Evolutionary conservation across 2,888 invertebrate species (phyloP), one percentile per base, ranked within the genome.

Genomic region (Drosophila yooni): DNA sequence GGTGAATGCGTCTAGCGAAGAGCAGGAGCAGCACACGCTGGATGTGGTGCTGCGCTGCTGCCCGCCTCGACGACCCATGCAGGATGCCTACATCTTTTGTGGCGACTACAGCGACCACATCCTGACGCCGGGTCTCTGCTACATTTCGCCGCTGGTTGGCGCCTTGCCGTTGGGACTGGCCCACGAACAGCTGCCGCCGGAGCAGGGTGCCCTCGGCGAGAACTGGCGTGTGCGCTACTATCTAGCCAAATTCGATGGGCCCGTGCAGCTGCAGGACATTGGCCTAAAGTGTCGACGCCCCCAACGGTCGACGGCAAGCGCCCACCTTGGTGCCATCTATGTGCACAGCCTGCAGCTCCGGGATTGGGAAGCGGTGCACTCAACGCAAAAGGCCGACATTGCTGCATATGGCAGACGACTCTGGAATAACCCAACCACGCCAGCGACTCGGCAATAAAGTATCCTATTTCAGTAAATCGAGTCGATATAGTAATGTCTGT

Each of bases 211-310:
- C 15, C 66, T 83, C 2, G 83, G 81, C 52, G 68, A 81, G 5
- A 79, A 79, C 15, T 93, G 93, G 93, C 86, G 72, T n/a, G 84
- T 92, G 2, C 91, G 92, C 8, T 92, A 93, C 60, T 93, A 91
- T 74, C 71, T 92, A 4, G 58, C 81, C 4, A 81, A 77, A 7
- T 92, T 92, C 63, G 87, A 91, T 70, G 87, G 82, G 27, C 71
- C 82, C 11, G 81, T 92, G 4, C 68, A 76, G 5, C 77, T 93
- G 0, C 79, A 85, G 62, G 93, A 93, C 72, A 89, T 93, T 31
- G 93, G 92, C 0, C 63, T 92, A 0, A 75, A 89, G n/a, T 90
- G 87, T 53, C 83, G 86, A 0, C 74, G 73, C 1, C 46, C 68
- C 0, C 63, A 65, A 13, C 3, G 53, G 0, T 60, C 66, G 5